Evolutionary conservation across 2,113 vertebrate species (phyloP), one percentile per base, ranked within the genome.

Genomic region (Brienomyrus brachyistius): DNA sequence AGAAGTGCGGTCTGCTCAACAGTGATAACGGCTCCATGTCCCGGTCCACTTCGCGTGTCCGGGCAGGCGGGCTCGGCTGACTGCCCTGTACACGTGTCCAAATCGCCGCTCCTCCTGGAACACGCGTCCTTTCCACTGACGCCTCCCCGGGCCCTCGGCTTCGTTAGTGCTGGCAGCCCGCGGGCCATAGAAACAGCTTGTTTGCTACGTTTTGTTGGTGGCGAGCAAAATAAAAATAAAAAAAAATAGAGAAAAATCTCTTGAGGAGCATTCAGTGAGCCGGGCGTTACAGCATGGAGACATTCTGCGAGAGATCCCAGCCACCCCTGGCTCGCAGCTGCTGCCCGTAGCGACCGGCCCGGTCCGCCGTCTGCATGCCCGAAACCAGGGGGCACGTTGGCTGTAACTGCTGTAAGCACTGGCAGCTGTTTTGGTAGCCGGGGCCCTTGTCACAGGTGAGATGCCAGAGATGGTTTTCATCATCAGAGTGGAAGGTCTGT

Each of bases 21-120:
- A 70, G 19, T 40, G 52, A 85, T 85, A 31, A n/a, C 35, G 52
- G 88, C 52, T 10, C 74, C 80, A 23, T 27, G 47, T 27, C 54
- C 15, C 77, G 9, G 31, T 50, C 77, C 19, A 19, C 89, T 59
- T 21, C 6, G 8, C 23, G 23, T 23, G 15, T 82, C 45, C n/a
- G 13, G 54, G n/a, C 54, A 51, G 17, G 11, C 10, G 35, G 43
- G 8, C 21, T 83, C 62, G 50, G 21, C 31, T 54, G 89, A n/a
- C 82, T 66, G 51, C 90, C 86, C 88, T 27, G 10, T 5, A 70
- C 90, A 23, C 56, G 3, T 62, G 7, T 62, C 56, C 84, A 89
- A 51, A 47, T 80, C 11, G 13, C n/a, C 2, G 23, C 13, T 56
- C 52, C 47, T 35, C 21, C 9, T 27, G 50, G 62, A 43, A 80